phyloP scores from a whole-genome alignment of 2,797 vertebrate species.

The Bradypodion ventrale region DNA sequence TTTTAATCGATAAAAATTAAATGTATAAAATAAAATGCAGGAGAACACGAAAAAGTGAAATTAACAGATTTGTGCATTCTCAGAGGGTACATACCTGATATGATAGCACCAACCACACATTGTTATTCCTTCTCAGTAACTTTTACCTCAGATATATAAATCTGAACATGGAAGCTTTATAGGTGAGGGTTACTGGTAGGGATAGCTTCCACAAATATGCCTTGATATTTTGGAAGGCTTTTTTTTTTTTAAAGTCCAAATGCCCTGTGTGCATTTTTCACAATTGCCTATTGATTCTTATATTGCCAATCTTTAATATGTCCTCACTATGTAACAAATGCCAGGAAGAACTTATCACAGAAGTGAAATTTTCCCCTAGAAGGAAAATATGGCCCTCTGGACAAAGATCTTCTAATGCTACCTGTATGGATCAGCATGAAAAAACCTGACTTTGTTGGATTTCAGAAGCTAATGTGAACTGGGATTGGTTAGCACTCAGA shows the following conservation, averaged over 20 bases:
- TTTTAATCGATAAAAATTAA: too few relatives aligned
- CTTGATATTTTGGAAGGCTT: too few relatives aligned
- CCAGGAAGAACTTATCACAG: conserved; percentile 40
- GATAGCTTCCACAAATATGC: neutral
- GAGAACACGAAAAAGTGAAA: neutral
- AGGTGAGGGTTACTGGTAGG: too few relatives aligned
- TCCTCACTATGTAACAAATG: conserved; percentile 54
- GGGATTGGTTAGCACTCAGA: too few relatives aligned
- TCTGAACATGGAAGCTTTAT: neutral
- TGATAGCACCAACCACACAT: neutral
- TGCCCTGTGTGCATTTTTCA: conserved; percentile 34
- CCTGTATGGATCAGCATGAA: neutral
- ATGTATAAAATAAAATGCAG: too few relatives aligned
- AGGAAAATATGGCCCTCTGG: neutral
- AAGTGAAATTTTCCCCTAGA: conserved; percentile 52
- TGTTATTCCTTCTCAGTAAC: neutral
- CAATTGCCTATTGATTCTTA: conserved; percentile 46
- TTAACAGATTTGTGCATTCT: neutral
- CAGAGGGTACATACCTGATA: too few relatives aligned
- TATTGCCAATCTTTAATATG: conserved; percentile 56
- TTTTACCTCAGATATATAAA: too few relatives aligned
- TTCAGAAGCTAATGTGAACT: too few relatives aligned
- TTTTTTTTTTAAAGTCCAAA: too few relatives aligned
- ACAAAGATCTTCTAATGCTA: conserved; percentile 55
- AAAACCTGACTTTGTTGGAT: too few relatives aligned